Percentiles rank a stretch among this genome's conserved stretches.
Evolutionary conservation across 2,888 invertebrate genomes (phyloP).

Genomic region (Cancer borealis): DNA sequence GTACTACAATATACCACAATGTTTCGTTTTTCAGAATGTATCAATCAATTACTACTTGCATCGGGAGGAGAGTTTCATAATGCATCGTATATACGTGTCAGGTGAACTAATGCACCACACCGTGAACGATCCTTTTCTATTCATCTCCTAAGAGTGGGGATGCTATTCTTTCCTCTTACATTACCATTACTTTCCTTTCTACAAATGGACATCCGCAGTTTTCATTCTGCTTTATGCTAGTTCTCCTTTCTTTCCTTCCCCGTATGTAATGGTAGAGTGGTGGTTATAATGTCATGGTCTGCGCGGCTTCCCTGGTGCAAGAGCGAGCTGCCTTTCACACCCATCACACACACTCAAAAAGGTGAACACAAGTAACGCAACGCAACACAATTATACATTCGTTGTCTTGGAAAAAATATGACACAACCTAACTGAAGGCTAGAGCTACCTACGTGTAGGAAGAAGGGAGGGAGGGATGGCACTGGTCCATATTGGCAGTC

Average conservation of each 20-base stretch:
- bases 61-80: background rate
- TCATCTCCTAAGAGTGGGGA: background rate
- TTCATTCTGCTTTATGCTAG: background rate
- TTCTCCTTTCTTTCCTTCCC: background rate
- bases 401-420: too few species aligned
- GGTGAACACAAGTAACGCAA: too few species aligned
- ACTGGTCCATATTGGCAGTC: too few species aligned
- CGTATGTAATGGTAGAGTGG: background rate
- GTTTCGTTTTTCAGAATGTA: conserved; percentile 1
- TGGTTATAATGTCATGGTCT: background rate
- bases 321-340: background rate
- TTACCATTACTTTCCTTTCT: background rate
- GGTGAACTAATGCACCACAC: background rate
- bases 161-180: background rate
- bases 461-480: too few species aligned
- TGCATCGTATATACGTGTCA: background rate
- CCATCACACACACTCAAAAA: too few species aligned
- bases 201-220: background rate
- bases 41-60: background rate
- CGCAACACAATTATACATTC: too few species aligned
- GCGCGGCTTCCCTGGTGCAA: background rate
- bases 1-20: background rate
- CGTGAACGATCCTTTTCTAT: background rate
- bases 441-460: too few species aligned
- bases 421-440: too few species aligned